Percentiles rank a stretch among this genome's conserved stretches.
Evolutionary conservation across 2,797 vertebrate genomes (phyloP).

Genomic region (Cirrhinus molitorella): DNA sequence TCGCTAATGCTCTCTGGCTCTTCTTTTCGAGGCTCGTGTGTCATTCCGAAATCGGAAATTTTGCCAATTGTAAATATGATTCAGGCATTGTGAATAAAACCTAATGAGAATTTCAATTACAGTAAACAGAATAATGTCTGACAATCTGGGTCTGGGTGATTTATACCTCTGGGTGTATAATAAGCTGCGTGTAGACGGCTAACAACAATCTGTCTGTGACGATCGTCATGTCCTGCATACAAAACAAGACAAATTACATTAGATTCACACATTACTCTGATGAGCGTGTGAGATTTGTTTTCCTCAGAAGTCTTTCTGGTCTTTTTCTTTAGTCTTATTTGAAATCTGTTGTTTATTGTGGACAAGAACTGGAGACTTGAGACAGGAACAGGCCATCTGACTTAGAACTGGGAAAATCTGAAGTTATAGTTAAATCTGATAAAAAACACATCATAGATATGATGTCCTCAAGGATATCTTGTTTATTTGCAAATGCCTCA

Average conservation of each 20-base stretch:
- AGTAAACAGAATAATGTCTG: slow-evolving; percentile 30
- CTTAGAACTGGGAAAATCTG: background rate
- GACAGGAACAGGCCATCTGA: background rate
- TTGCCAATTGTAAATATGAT: slow-evolving; percentile 31
- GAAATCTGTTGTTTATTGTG: background rate
- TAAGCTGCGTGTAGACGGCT: background rate
- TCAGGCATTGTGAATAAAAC: slow-evolving; percentile 18
- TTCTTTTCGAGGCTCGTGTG: background rate
- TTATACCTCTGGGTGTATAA: slow-evolving; percentile 21
- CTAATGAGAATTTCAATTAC: slow-evolving; percentile 42
- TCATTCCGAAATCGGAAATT: slow-evolving; percentile 4
- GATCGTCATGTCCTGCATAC: slow-evolving; percentile 5
- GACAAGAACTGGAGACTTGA: background rate
- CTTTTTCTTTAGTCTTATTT: background rate
- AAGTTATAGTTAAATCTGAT: background rate
- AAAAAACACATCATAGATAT: background rate
- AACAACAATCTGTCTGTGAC: slow-evolving; percentile 24
- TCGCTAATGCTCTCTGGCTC: slow-evolving; percentile 6
- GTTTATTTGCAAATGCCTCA: slow-evolving; percentile 1
- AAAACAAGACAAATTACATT: background rate
- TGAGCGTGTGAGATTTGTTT: background rate
- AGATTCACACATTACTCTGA: background rate
- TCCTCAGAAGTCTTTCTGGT: slow-evolving; percentile 2
- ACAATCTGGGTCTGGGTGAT: slow-evolving; percentile 14
- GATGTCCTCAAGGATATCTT: background rate